Evolutionary conservation across 2,113 vertebrate genomes (phyloP), one percentile per base, ranked within the genome.

Genomic region (Xyliphius kryptos): DNA sequence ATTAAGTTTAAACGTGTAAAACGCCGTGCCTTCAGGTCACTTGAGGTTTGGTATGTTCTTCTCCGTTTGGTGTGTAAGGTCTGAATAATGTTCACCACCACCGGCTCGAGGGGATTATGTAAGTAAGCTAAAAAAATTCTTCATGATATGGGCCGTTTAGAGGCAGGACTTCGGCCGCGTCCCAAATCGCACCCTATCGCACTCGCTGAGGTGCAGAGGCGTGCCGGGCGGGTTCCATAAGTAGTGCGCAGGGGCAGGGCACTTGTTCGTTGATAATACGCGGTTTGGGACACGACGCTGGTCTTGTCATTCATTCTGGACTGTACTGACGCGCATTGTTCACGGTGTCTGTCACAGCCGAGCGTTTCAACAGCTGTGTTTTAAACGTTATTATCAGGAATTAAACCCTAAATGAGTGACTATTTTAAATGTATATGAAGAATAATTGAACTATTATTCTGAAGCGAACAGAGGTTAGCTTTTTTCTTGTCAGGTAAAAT

Each of bases 71-170:
- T 17, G 57, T 6, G 22, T 53, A 40, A 44, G 11, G 52, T 17
- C 32, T 10, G 8, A 36, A 63, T 12, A 48, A 89, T 89, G 87
- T 89, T 89, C 61, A 85, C 82, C 67, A 80, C 79, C 58, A 87
- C 85, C 9, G 87, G 87, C 32, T 87, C 87, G 5, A 76, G 84
- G 52, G 85, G 87, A 66, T 77, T 89, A 36, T 87, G 87, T 89
- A 77, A 86, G 87, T 56, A 52, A 69, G 9, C 38, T 20, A 2
- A 13, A 65, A 53, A 55, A 36, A 1, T n/a, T n/a, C 14, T 38
- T 56, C 53, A 53, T 44, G 44, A 49, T 37, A 32, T 32, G 69
- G 16, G 49, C 50, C 14, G 2, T 48, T 55, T 37, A 47, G 13
- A 41, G 51, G 61, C 11, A 22, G 47, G n/a, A 2, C 10, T 22